Evolutionary conservation across 1,140 invertebrate genomes (phyloP).

Genomic region (Mycetomoellerius zeteki): DNA sequence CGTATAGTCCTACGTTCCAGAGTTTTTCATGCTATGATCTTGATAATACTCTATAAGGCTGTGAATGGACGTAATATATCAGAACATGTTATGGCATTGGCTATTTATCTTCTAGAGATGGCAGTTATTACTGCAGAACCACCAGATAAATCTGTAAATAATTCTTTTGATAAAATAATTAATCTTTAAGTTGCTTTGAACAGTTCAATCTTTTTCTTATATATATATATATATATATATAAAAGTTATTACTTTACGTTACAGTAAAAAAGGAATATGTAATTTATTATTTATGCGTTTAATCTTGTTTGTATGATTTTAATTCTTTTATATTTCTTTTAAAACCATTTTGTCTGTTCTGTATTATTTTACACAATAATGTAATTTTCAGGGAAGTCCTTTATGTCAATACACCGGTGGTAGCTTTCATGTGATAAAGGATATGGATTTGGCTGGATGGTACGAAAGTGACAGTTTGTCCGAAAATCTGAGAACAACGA

Average conservation of each 20-base stretch:
- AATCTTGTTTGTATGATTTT: neutral
- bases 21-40: conserved; percentile 94
- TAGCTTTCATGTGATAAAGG: conserved; percentile 84
- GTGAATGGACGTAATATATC: conserved; percentile 92
- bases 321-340: conserved; percentile 15
- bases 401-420: conserved; percentile 82
- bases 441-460: conserved; percentile 91
- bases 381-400: conserved; percentile 81
- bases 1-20: conserved; percentile 91
- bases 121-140: conserved; percentile 90
- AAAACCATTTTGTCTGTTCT: conserved; percentile 1
- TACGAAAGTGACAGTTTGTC: conserved; percentile 92
- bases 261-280: neutral
- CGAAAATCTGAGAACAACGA: conserved; percentile 92
- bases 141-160: conserved; percentile 84
- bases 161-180: neutral
- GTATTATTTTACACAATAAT: conserved; percentile 41
- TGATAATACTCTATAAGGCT: conserved; percentile 94
- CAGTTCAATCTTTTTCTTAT: conserved; percentile 25
- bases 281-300: neutral
- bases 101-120: conserved; percentile 95
- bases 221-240: conserved; percentile 10
- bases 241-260: neutral
- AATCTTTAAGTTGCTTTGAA: neutral
- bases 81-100: conserved; percentile 94